Evolutionary conservation across 2,888 invertebrate genomes (phyloP), one percentile per base, ranked within the genome.

Genomic region (Petrophora chlorosata): DNA sequence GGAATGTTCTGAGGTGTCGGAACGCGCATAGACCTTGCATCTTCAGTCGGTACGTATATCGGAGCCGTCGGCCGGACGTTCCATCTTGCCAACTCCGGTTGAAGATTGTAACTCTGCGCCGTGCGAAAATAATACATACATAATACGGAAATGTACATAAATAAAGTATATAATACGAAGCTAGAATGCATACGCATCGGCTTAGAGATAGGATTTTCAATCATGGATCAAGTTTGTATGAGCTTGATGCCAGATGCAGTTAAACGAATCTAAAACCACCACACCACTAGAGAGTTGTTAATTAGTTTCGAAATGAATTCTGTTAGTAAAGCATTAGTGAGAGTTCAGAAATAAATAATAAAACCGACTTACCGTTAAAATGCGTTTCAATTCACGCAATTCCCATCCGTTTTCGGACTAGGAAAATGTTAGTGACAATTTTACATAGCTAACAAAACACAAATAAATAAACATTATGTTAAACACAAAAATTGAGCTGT

Each of bases 21-120:
- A 25, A 79, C 76, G 4, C 88, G 72, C 44, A 76, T 74, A 1
- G 79, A 77, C 63, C 87, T 73, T 30, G 81, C 65, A 26, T 89
- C 89, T 46, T 90, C 88, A 61, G 65, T 84, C 3, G 89, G 87
- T 10, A 88, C 86, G 76, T 90, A 90, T 50, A 89, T 84, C 5
- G 90, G 90, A n/a, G 91, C 91, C 4, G 90, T 85, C 0, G 91
- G 91, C n/a, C 90, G 82, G 38, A 89, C 73, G 61, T 82, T 87
- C 90, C 90, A 89, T 59, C 88, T 76, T 57, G 80, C 70, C 26
- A 78, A 65, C 66, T 90, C 90, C 61, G 86, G 85, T 75, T 88
- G 89, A 59, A 90, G 77, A 76, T 86, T 90, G 90, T 90, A 90
- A 59, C 87, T 90, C 90, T 90, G 88, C 79, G 74, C 59, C 59